These are phyloP conservation scores for Lerista edwardsae DNA, from an alignment of 2,797 vertebrate genomes.

Conservation along the genomic window DNA sequence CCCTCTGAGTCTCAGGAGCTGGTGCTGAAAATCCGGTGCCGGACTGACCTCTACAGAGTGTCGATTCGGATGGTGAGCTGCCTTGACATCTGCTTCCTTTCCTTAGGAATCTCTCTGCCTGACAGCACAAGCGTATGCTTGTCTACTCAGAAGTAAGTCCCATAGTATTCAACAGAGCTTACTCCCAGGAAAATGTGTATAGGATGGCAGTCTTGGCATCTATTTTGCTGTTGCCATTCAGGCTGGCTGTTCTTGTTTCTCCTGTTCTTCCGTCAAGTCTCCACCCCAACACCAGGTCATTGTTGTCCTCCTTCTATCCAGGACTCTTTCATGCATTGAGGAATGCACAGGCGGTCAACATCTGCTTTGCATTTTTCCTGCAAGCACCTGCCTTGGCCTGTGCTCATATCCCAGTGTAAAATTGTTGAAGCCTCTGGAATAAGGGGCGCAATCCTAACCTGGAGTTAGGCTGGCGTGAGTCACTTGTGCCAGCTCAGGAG, in stretches of 20 bases:
- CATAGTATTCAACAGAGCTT: no score
- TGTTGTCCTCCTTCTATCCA: neutral
- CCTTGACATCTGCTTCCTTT: neutral
- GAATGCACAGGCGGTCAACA: neutral
- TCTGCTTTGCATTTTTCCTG: neutral
- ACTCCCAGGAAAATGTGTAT: no score
- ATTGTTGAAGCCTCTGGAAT: no score
- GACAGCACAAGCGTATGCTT: no score
- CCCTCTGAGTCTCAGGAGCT: neutral
- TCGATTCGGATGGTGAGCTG: slow-evolving; percentile 1
- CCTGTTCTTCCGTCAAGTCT: neutral
- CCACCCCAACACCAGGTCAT: neutral
- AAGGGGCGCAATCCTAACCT: no score
- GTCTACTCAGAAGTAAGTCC: no score
- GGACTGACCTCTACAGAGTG: slow-evolving; percentile 17
- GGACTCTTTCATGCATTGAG: neutral
- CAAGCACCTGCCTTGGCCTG: neutral
- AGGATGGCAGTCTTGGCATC: no score
- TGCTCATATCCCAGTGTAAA: neutral
- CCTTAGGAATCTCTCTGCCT: neutral
- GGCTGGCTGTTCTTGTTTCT: neutral
- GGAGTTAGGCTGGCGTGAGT: no score
- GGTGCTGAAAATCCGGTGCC: slow-evolving; percentile 23
- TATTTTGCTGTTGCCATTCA: neutral
- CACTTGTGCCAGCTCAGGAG: no score